A percentile compares a stretch with the other conserved stretches of the same genome.
phyloP scores from a whole-genome alignment of 2,797 vertebrate genomes.

The Chromobotia macracanthus region DNA sequence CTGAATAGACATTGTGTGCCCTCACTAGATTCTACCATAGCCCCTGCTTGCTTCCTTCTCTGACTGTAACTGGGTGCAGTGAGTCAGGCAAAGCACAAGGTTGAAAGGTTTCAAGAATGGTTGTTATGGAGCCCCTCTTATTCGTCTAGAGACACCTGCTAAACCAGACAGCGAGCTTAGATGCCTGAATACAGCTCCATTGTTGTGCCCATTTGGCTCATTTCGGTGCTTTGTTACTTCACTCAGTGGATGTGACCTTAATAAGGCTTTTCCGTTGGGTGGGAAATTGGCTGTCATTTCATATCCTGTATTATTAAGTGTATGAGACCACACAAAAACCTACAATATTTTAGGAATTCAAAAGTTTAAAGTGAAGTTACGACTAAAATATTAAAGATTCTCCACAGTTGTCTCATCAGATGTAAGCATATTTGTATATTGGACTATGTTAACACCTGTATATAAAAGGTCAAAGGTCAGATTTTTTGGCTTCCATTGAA shows the following conservation, averaged over 20 bases:
- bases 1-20: slow-evolving; percentile 34
- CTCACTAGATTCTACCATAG: slow-evolving; percentile 26
- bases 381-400: too few species aligned
- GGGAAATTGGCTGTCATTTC: neutral
- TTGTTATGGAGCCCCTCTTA: slow-evolving; percentile 26
- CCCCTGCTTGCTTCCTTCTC: slow-evolving; percentile 16
- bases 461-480: too few species aligned
- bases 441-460: too few species aligned
- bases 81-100: slow-evolving; percentile 15
- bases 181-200: neutral
- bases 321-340: too few species aligned
- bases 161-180: slow-evolving; percentile 26
- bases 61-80: slow-evolving; percentile 26
- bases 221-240: slow-evolving; percentile 27
- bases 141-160: slow-evolving; percentile 47
- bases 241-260: slow-evolving; percentile 11
- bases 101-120: slow-evolving; percentile 48
- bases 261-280: neutral
- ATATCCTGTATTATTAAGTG: neutral
- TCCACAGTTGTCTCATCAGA: too few species aligned
- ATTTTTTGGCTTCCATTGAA: too few species aligned
- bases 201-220: slow-evolving; percentile 15
- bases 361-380: too few species aligned
- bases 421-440: too few species aligned
- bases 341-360: too few species aligned